These are phyloP conservation scores for Boloria selene DNA, from an alignment of 2,888 invertebrate genomes.

Conservation along the genomic window DNA sequence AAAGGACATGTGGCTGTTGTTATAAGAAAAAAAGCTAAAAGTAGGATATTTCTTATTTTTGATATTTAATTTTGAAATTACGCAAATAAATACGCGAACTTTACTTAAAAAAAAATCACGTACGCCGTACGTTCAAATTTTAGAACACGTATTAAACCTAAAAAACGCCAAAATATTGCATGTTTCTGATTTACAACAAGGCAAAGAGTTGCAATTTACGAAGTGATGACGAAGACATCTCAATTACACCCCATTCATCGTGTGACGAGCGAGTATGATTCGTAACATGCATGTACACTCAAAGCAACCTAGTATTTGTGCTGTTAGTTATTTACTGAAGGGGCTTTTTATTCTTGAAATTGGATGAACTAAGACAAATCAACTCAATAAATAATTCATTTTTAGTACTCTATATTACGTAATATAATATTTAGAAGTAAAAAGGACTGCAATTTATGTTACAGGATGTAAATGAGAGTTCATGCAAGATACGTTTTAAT, in stretches of 20 bases:
- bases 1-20: slow-evolving; percentile 38
- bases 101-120: too few relatives aligned
- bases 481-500: too few relatives aligned
- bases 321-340: slow-evolving; percentile 21
- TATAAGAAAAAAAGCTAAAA: slow-evolving; percentile 1
- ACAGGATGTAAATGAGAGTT: too few relatives aligned
- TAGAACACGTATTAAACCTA: too few relatives aligned
- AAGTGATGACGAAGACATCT: slow-evolving; percentile 51
- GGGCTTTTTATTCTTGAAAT: slow-evolving; percentile 38
- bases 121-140: too few relatives aligned
- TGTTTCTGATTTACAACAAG: slow-evolving; percentile 13
- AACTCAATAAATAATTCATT: not conserved
- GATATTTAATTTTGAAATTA: too few relatives aligned
- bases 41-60: slow-evolving; percentile 1
- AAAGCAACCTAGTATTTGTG: slow-evolving; percentile 31
- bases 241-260: slow-evolving; percentile 66
- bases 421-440: not conserved
- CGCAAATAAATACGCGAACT: too few relatives aligned
- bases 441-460: too few relatives aligned
- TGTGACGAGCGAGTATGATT: slow-evolving; percentile 58
- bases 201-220: slow-evolving; percentile 24
- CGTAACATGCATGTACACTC: slow-evolving; percentile 41
- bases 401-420: not conserved
- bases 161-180: slow-evolving; percentile 16
- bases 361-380: not conserved